Conservation (phyloP, 2,888 invertebrate genomes). For the Ptycholaimellus sp. region DNA sequence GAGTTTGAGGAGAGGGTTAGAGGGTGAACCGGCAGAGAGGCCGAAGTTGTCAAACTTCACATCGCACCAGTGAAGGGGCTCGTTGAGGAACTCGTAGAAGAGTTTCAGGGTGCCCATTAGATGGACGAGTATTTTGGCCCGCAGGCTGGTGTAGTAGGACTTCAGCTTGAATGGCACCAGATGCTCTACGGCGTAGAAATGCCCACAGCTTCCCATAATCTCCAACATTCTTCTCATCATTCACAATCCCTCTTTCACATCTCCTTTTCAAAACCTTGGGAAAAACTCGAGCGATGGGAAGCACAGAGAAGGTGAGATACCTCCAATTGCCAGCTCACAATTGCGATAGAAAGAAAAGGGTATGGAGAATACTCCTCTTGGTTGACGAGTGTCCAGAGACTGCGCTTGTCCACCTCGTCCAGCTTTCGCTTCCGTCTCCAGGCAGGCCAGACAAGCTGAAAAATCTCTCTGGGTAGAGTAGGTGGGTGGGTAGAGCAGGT, state of each 20-base stretch:
- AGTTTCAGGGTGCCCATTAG: conserved; percentile 26
- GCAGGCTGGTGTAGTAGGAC: conserved; percentile 22
- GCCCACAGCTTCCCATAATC: conserved; percentile 29
- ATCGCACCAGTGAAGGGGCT: conserved; percentile 31
- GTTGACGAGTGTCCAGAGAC: conserved; percentile 19
- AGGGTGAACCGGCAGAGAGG: conserved; percentile 10
- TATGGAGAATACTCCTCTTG: conserved; percentile 16
- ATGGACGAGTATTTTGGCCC: conserved; percentile 24
- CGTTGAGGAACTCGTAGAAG: conserved; percentile 25
- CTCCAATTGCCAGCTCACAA: not conserved
- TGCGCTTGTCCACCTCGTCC: conserved; percentile 14
- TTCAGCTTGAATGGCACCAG: conserved; percentile 23
- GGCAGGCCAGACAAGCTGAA: conserved; percentile 2
- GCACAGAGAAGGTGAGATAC: conserved; percentile 15
- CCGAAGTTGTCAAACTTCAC: conserved; percentile 30
- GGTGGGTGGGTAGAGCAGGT: conserved; percentile 23
- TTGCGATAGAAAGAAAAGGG: conserved; percentile 4
- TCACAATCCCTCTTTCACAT: not conserved
- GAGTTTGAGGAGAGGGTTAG: too few relatives aligned
- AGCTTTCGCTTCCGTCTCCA: conserved; percentile 11
- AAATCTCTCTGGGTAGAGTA: conserved; percentile 8
- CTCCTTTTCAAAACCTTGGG: conserved; percentile 13
- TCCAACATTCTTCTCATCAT: too few relatives aligned
- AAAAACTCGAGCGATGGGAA: conserved; percentile 19
- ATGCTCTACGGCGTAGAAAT: conserved; percentile 29